Evolutionary conservation across 2,888 invertebrate species (phyloP).

Genomic region (Chloromyia formosa): DNA sequence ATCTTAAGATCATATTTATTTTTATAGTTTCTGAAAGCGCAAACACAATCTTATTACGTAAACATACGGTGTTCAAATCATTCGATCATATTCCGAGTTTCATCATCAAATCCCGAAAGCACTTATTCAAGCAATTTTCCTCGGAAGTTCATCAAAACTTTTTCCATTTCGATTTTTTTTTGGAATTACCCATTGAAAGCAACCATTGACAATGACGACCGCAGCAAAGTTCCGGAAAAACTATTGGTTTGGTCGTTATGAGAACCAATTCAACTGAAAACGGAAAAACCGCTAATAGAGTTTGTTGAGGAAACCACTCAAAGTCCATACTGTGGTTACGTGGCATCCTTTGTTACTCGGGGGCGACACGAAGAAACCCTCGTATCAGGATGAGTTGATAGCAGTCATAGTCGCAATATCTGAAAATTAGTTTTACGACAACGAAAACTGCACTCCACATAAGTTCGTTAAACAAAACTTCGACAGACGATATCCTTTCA

Average conservation of each 20-base stretch:
- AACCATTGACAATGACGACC: conserved; percentile 12
- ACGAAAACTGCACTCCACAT: conserved; percentile 51
- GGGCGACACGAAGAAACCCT: neutral
- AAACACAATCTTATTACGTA: neutral
- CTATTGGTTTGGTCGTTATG: conserved; percentile 13
- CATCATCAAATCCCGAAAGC: neutral
- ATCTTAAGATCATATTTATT: no score
- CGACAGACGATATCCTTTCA: conserved; percentile 48
- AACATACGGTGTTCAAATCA: conserved; percentile 32
- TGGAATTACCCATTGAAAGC: neutral
- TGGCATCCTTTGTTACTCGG: conserved; percentile 1
- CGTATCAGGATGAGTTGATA: conserved; percentile 11
- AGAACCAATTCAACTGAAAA: conserved; percentile 30
- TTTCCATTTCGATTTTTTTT: conserved; percentile 28
- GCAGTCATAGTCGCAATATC: conserved; percentile 1
- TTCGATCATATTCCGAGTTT: conserved; percentile 7
- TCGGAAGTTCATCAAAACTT: conserved; percentile 36
- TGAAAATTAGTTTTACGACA: conserved; percentile 48
- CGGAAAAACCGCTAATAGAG: conserved; percentile 19
- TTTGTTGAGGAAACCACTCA: conserved; percentile 31
- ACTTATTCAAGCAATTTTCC: neutral
- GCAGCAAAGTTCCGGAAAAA: neutral
- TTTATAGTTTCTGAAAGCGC: no score
- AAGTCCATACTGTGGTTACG: conserved; percentile 28
- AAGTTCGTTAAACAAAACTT: conserved; percentile 52